Percentiles rank a stretch among this genome's conserved stretches.
Conservation (phyloP, 2,888 invertebrate species). For the Epinotia brunnichana region DNA sequence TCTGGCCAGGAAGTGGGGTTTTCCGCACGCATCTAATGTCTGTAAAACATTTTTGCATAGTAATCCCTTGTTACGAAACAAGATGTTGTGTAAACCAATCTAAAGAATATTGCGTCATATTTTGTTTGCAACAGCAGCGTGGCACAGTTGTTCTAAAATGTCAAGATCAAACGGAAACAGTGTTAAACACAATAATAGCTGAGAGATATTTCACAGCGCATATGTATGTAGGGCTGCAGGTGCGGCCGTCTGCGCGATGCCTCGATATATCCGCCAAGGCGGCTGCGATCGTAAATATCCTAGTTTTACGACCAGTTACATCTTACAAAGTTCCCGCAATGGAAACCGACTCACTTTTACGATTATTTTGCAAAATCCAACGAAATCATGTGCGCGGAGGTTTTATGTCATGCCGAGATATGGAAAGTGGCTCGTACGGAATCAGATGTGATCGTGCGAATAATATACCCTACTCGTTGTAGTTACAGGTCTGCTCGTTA, state of each 20-base stretch:
- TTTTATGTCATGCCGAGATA: constrained; percentile 43
- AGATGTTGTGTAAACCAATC: not conserved
- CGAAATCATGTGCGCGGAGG: constrained; percentile 41
- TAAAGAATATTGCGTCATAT: not conserved
- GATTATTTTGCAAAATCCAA: constrained; percentile 44
- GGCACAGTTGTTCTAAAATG: not conserved
- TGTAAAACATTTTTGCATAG: no score
- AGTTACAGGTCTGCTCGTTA: constrained; percentile 2
- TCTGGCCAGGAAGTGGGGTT: no score
- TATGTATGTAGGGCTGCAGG: constrained; percentile 35
- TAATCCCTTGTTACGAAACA: not conserved
- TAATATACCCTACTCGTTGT: constrained; percentile 12
- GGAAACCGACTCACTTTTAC: constrained; percentile 45
- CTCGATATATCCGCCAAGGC: constrained; percentile 42
- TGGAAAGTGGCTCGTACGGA: constrained; percentile 34
- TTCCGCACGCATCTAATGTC: no score
- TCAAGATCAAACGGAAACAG: not conserved
- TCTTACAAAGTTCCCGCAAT: constrained; percentile 46
- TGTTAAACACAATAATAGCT: constrained; percentile 30
- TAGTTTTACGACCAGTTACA: constrained; percentile 45
- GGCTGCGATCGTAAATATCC: constrained; percentile 45
- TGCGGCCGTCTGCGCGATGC: constrained; percentile 33
- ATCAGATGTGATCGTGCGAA: constrained; percentile 32
- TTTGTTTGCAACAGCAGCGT: not conserved
- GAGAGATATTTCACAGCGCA: constrained; percentile 26